phyloP scores from a whole-genome alignment of 2,113 vertebrate genomes.

The Sphyrna mokarran region DNA sequence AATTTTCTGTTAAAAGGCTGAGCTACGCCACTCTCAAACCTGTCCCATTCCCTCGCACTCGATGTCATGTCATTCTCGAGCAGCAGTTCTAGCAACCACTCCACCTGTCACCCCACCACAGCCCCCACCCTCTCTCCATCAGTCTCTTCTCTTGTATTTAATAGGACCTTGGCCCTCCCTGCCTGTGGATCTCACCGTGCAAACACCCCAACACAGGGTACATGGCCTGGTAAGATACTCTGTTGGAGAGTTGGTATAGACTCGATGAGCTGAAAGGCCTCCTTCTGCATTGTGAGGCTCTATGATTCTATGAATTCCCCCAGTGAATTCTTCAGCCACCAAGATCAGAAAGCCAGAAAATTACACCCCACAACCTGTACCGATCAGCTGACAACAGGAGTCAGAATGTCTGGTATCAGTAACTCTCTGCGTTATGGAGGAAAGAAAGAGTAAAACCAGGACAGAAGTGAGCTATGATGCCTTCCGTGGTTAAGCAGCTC shows the following conservation, averaged over 20 bases:
- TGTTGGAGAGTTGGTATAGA: too few relatives aligned
- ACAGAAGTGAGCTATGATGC: neutral
- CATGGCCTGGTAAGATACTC: neutral
- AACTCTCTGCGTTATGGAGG: neutral
- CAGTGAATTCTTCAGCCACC: neutral
- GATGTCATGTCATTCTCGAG: too few relatives aligned
- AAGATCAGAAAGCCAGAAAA: neutral
- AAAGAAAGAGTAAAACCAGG: neutral
- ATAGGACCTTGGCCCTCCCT: neutral
- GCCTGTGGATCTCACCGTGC: neutral
- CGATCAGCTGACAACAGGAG: neutral
- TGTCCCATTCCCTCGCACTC: too few relatives aligned
- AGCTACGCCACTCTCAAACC: neutral
- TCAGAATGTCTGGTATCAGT: neutral
- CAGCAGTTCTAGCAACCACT: too few relatives aligned
- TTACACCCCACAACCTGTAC: neutral
- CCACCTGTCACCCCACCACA: too few relatives aligned
- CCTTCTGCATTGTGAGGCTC: too few relatives aligned
- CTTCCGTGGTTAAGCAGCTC: neutral
- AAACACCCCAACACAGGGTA: neutral
- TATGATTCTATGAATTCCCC: neutral
- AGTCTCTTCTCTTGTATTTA: neutral
- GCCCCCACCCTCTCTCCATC: neutral
- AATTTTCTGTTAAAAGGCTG: constrained; percentile 16
- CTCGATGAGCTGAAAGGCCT: too few relatives aligned